phyloP scores from a whole-genome alignment of 2,797 vertebrate genomes.

The Argentina silus region DNA sequence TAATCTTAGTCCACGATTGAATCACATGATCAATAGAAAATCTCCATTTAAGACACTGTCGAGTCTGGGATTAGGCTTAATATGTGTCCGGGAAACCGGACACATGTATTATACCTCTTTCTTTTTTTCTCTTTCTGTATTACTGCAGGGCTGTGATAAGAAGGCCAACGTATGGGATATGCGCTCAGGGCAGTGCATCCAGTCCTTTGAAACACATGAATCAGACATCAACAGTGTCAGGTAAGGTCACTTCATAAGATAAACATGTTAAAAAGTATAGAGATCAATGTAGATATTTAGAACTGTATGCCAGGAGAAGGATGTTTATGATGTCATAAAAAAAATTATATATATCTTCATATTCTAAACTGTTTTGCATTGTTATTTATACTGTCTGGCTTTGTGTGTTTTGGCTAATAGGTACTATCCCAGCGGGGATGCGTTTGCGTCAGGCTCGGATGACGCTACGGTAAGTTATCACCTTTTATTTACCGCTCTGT shows the following conservation, averaged over 20 bases:
- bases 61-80: not conserved
- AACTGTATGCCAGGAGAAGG: too few relatives aligned
- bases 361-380: too few relatives aligned
- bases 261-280: not conserved
- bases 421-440: slow-evolving; percentile 98
- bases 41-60: too few relatives aligned
- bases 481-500: not conserved
- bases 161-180: slow-evolving; percentile 99
- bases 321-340: not conserved
- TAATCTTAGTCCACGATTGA: too few relatives aligned
- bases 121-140: slow-evolving; percentile 1
- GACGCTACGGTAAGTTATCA: slow-evolving; percentile 90
- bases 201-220: slow-evolving; percentile 98
- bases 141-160: slow-evolving; percentile 95
- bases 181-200: slow-evolving; percentile 96
- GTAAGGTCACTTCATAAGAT: slow-evolving; percentile 78
- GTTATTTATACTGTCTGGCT: not conserved
- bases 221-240: slow-evolving; percentile 98
- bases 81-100: slow-evolving; percentile 15
- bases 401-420: slow-evolving; percentile 64
- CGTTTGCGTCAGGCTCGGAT: slow-evolving; percentile 98
- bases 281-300: too few relatives aligned
- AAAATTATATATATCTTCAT: not conserved
- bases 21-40: too few relatives aligned
- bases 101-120: too few relatives aligned